Base-by-base conservation (phyloP, 2,888 invertebrate species). In the Philhelius pedissequus region DNA sequence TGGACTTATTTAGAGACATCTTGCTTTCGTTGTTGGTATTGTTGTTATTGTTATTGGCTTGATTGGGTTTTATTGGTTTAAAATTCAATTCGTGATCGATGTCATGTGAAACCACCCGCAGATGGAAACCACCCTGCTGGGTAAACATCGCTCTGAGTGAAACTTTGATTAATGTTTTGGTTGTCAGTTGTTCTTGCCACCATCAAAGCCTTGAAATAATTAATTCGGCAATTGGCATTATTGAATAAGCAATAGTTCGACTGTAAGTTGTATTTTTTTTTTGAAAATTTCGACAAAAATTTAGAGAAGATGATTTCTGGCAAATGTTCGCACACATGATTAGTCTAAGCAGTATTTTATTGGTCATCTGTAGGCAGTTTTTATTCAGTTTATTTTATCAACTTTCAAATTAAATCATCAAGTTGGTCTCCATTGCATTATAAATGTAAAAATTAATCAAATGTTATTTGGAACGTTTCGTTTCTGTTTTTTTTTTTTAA, bases 1-100 rank as follows among this genome's bases (percentile, higher is more conserved):
- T 90, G 89, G 89, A 84, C 80, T 84, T 84, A 84, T 80, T 80
- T 84, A 80, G 84, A 84, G 84, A 76, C 75, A 76, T 84, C 71
- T 84, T 38, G 43, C 73, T 43, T 62, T 68, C 30, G 78, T 43
- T 40, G 18, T 64, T 77, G 73, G n/a, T n/a, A n/a, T 79, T 74
- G 32, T 54, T 82, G 73, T 56, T 69, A 45, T 25, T 74, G 22
- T 35, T 30, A 11, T 43, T 40, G 15, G 62, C 22, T 9, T 30
- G 58, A 38, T 66, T 48, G 48, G 48, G 54, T 74, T 74, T 60
- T 69, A 15, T 30, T 11, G 66, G 45, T 75, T 84, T 66, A 52
- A 75, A 79, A 84, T 84, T 84, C 84, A 75, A 80, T 80, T 84
- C 80, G 84, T 84, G 80, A 84, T 84, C 84, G 80, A 84, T 80